Percentiles rank a stretch among this genome's conserved stretches.
Conservation (phyloP, 1,140 invertebrate genomes). For the Pinna nobilis region DNA sequence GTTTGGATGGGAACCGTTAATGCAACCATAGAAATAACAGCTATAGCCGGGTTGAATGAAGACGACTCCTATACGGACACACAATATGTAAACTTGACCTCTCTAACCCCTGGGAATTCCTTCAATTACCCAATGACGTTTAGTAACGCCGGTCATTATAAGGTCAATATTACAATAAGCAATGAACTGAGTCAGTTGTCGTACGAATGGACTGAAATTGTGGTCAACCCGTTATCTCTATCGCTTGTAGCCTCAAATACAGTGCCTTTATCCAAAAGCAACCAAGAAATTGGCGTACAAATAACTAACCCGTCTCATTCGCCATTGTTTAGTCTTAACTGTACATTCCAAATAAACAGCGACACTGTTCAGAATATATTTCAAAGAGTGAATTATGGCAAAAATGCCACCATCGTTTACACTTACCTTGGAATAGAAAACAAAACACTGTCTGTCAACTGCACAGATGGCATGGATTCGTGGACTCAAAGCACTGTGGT, state of each 20-base stretch:
- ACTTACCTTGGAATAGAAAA: slow-evolving; percentile 13
- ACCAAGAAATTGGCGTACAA: slow-evolving; percentile 11
- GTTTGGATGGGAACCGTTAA: slow-evolving; percentile 20
- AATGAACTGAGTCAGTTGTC: slow-evolving; percentile 15
- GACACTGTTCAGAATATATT: not conserved
- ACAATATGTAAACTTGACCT: slow-evolving; percentile 8
- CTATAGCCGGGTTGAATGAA: not conserved
- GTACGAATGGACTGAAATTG: slow-evolving; percentile 17
- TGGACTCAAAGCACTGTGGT: not conserved
- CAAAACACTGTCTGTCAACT: slow-evolving; percentile 23
- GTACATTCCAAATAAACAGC: slow-evolving; percentile 10
- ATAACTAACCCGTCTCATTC: slow-evolving; percentile 16
- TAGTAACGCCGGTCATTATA: not conserved
- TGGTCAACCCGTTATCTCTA: slow-evolving; percentile 5
- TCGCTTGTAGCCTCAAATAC: not conserved
- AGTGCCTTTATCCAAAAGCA: slow-evolving; percentile 15
- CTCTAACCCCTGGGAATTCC: not conserved
- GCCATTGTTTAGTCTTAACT: slow-evolving; percentile 22
- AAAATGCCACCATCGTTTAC: slow-evolving; percentile 19
- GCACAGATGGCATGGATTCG: slow-evolving; percentile 2
- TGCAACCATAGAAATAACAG: not conserved
- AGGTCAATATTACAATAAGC: not conserved
- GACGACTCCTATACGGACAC: not conserved
- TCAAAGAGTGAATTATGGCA: not conserved
- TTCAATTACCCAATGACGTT: not conserved